These are phyloP conservation scores for Leucopsar rothschildi DNA, from an alignment of 2,113 vertebrate species.

Conservation along the genomic window DNA sequence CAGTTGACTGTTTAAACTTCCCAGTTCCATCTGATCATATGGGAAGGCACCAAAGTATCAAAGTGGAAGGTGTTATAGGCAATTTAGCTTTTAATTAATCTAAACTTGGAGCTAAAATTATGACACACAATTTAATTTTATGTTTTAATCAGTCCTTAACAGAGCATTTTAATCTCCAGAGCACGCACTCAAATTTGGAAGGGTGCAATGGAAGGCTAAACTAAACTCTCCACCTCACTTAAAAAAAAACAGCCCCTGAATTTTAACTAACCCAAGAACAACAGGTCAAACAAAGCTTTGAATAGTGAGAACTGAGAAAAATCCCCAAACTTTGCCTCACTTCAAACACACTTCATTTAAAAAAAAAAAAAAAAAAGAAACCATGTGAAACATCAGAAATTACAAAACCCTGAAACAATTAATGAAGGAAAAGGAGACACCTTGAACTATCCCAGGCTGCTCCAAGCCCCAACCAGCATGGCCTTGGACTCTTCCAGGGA, in stretches of 20 bases:
- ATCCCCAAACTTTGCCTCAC: background rate
- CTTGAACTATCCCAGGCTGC: rapidly evolving
- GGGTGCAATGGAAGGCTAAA: background rate
- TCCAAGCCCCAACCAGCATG: background rate
- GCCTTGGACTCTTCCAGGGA: background rate
- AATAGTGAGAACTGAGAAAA: background rate
- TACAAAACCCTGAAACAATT: background rate
- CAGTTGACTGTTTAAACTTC: background rate
- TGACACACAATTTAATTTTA: background rate
- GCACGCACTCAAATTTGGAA: background rate
- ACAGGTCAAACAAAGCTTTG: background rate
- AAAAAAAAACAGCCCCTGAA: background rate
- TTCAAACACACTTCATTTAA: background rate
- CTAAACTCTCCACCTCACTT: background rate
- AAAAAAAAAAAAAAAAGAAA: rapidly evolving
- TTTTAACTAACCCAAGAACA: background rate
- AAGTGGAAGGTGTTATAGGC: background rate
- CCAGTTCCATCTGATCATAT: background rate
- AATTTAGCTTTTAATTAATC: slow-evolving; percentile 34
- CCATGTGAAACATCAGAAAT: background rate
- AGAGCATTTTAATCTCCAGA: background rate
- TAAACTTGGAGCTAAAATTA: background rate
- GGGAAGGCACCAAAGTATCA: background rate
- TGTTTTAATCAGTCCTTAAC: slow-evolving; percentile 16
- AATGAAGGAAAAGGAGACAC: background rate